Base-by-base conservation (phyloP, 2,113 vertebrate genomes). In the Tetraodon nigroviridis region DNA sequence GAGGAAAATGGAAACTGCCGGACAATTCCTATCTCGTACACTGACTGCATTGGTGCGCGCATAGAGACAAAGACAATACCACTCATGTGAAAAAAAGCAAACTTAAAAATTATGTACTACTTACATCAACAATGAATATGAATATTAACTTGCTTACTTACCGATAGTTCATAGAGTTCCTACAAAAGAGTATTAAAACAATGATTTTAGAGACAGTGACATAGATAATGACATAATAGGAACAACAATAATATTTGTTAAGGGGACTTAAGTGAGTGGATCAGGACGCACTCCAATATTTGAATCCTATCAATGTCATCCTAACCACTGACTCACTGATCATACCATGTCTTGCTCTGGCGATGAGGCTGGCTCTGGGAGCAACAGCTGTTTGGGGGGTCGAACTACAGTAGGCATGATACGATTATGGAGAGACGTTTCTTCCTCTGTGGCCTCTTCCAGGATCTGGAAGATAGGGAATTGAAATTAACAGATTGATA, bases 1-100 rank as follows among this genome's bases (percentile, higher is more conserved):
- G 97, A 98, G 32, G 97, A 98, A 84, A 98, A 99, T 0, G 97
- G 96, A 73, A 98, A 99, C 90, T 98, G 96, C 3, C 95, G 92
- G 58, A 99, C 94, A 0, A 99, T 96, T 75, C 97, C 97, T 13
- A 99, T 98, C 79, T 98, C 95, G 58, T 98, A 95, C 53, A 86
- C 71, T 1, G 89, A 85, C 96, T 99, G 83, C 53, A 56, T 19
- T 66, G n/a, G 44, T n/a, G 19, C 32, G 61, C 51, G 54, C 14
- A 22, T 32, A 55, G 12, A 24, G 4, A 61, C 10, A 55, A 6
- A 27, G 5, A 1, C 44, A 27, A 61, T 10, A 7, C 14, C 11
- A 1, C 29, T 56, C 7, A 44, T 52, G 58, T 41, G 37, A 61
- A 61, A 7, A 7, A 41, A 6, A 51, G 6, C 24, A 46, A 27